These are phyloP conservation scores for Notodonta ziczac DNA, from an alignment of 2,888 invertebrate species.

Conservation along the genomic window DNA sequence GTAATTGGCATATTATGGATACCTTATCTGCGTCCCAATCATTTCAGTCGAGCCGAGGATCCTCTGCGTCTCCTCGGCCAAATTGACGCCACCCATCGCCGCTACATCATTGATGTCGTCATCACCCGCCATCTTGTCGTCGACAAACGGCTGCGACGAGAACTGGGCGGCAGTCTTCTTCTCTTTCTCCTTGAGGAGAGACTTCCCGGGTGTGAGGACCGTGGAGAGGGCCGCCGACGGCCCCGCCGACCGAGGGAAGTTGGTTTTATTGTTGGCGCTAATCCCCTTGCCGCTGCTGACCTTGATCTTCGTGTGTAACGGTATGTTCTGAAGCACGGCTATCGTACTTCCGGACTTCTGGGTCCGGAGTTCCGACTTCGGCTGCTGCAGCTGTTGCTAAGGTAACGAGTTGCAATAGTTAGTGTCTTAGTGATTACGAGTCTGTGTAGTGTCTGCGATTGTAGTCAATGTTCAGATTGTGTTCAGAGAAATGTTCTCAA, in stretches of 20 bases:
- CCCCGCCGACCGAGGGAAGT: conserved; percentile 60
- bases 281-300: conserved; percentile 74
- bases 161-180: conserved; percentile 83
- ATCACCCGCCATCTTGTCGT: conserved; percentile 89
- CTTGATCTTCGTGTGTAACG: conserved; percentile 73
- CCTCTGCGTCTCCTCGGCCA: conserved; percentile 97
- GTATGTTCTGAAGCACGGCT: conserved; percentile 76
- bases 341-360: conserved; percentile 62
- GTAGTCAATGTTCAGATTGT: no score
- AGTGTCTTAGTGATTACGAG: not conserved
- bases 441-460: no score
- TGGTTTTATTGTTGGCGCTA: conserved; percentile 70
- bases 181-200: conserved; percentile 90
- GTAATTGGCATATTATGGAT: conserved; percentile 10
- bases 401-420: not conserved
- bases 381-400: conserved; percentile 44
- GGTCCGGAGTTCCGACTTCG: conserved; percentile 48
- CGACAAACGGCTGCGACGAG: conserved; percentile 62
- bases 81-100: conserved; percentile 99
- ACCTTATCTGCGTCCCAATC: conserved; percentile 92
- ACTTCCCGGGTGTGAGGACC: conserved; percentile 80
- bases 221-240: conserved; percentile 62
- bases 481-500: no score
- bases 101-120: conserved; percentile 99
- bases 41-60: conserved; percentile 96